Evolutionary conservation across 2,888 invertebrate species (phyloP).

Genomic region (Lypha dubia): DNA sequence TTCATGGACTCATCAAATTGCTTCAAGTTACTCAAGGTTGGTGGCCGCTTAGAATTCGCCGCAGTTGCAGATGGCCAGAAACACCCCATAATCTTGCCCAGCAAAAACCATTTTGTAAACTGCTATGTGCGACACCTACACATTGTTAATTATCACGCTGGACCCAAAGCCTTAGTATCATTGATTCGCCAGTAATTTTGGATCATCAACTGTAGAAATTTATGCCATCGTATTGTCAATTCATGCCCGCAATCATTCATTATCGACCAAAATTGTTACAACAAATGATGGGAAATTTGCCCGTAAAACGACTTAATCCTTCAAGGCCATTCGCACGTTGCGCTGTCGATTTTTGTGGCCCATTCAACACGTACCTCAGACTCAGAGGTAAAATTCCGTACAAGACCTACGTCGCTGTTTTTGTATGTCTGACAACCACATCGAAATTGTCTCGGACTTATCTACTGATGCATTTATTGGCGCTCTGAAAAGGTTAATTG

Average conservation of each 20-base stretch:
- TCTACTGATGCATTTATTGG: no score
- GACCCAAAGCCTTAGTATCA: constrained; percentile 48
- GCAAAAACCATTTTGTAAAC: constrained; percentile 47
- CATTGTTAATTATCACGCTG: constrained; percentile 61
- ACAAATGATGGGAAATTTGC: constrained; percentile 37
- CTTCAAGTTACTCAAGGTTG: constrained; percentile 60
- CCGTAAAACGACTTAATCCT: neutral
- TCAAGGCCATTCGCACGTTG: no score
- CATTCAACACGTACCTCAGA: no score
- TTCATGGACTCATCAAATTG: constrained; percentile 51
- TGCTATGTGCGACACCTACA: constrained; percentile 46
- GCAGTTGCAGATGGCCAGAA: constrained; percentile 21
- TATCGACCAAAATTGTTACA: constrained; percentile 12
- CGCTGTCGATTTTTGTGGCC: neutral
- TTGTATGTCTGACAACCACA: no score
- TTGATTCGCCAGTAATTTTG: neutral
- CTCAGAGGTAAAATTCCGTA: no score
- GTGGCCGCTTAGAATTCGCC: constrained; percentile 56
- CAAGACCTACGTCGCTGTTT: no score
- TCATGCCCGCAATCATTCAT: constrained; percentile 52
- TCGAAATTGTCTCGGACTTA: no score
- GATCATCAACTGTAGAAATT: neutral
- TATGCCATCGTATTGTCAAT: neutral
- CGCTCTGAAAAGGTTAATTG: constrained; percentile 43
- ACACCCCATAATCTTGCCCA: no score